Conservation (phyloP, 2,797 vertebrate genomes). For the Prunella strophiata region DNA sequence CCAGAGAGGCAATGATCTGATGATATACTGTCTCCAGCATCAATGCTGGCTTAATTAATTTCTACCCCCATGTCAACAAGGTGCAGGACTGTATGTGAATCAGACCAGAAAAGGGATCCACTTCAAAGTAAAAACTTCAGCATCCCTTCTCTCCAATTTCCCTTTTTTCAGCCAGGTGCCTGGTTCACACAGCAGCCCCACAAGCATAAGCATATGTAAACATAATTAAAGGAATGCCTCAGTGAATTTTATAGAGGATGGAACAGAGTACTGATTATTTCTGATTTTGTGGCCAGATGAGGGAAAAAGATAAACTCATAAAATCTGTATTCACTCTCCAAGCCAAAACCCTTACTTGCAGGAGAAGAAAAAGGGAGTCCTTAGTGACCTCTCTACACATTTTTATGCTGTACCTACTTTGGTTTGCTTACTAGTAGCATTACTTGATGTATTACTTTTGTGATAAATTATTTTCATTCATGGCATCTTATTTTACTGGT, state of each 20-base stretch:
- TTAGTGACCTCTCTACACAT: not conserved
- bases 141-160: not conserved
- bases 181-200: not conserved
- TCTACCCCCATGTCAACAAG: conserved; percentile 1
- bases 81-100: not conserved
- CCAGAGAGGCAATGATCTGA: conserved; percentile 26
- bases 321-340: not conserved
- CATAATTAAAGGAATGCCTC: not conserved
- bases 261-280: not conserved
- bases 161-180: not conserved
- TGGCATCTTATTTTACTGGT: not conserved
- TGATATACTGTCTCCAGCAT: conserved; percentile 22
- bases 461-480: not conserved
- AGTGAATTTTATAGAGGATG: not conserved
- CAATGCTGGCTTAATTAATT: conserved; percentile 44
- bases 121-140: not conserved
- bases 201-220: not conserved
- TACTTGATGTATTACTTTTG: not conserved
- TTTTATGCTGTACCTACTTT: not conserved
- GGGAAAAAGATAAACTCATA: not conserved
- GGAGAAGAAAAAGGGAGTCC: not conserved
- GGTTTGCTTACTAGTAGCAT: not conserved
- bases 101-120: not conserved
- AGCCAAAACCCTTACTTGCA: not conserved
- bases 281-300: not conserved